Conservation (phyloP, 2,888 invertebrate genomes). For the Orchesellides sinensis region DNA sequence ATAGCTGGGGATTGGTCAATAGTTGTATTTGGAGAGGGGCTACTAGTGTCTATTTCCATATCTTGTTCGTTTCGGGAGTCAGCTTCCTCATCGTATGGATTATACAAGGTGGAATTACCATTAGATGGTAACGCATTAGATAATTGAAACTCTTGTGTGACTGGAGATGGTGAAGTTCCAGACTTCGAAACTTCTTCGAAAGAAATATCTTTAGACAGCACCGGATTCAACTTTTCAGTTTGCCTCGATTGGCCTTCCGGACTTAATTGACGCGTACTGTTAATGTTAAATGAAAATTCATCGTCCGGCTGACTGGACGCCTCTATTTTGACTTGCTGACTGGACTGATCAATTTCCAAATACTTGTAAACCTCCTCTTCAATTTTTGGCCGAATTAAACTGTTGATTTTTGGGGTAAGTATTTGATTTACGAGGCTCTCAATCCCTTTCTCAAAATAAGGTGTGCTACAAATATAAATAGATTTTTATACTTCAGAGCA, state of each 20-base stretch:
- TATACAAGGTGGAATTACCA: too few relatives aligned
- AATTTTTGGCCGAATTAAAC: conserved; percentile 92
- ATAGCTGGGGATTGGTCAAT: background rate
- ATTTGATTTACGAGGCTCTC: conserved; percentile 97
- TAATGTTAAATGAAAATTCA: background rate
- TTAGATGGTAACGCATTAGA: background rate
- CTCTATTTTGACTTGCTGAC: conserved; percentile 78
- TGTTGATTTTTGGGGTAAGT: conserved; percentile 93
- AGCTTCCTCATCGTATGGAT: background rate
- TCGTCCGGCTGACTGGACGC: background rate
- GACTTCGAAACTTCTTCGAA: background rate
- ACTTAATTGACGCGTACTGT: background rate
- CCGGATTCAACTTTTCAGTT: background rate
- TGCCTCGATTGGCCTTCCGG: background rate
- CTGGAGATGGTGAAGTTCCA: background rate
- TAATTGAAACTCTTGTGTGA: background rate
- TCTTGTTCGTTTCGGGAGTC: background rate
- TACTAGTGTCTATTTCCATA: background rate
- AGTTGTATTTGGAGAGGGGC: background rate
- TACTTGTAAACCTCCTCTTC: conserved; percentile 93
- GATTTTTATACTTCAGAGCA: too few relatives aligned
- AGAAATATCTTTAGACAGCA: background rate
- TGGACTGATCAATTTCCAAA: conserved; percentile 84
- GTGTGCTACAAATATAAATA: conserved; percentile 81
- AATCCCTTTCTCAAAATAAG: conserved; percentile 92